phyloP scores from a whole-genome alignment of 2,797 vertebrate genomes.

The Urocyon cinereoargenteus region DNA sequence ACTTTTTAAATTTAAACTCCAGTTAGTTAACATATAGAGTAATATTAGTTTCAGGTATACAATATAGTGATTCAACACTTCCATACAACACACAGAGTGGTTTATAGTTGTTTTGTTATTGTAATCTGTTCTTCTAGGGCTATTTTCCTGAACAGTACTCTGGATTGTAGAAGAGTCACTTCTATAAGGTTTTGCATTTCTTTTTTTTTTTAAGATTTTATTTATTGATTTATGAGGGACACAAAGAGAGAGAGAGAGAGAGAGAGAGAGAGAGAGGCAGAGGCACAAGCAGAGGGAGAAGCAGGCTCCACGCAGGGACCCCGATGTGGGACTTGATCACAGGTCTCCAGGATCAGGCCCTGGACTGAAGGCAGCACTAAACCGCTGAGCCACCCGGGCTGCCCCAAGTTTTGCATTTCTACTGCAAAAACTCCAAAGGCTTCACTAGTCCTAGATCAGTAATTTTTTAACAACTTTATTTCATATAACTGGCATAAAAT shows the following conservation, averaged over 20 bases:
- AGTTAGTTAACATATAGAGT: neutral
- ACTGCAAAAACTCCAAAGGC: neutral
- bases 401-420: neutral
- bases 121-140: neutral
- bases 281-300: too few species aligned
- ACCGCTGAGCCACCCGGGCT: too few species aligned
- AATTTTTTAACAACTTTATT: neutral
- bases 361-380: too few species aligned
- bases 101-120: neutral
- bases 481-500: neutral
- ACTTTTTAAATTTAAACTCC: neutral
- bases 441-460: neutral
- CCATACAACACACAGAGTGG: neutral
- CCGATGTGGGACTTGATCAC: too few species aligned
- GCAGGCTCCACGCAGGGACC: too few species aligned
- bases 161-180: neutral
- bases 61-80: neutral
- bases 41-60: neutral
- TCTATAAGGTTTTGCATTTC: neutral
- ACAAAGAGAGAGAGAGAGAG: too few species aligned
- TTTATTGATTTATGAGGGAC: too few species aligned
- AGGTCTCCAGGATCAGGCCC: too few species aligned
- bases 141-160: neutral
- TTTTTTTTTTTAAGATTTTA: neutral
- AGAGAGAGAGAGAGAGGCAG: too few species aligned